A percentile compares a stretch with the other conserved stretches of the same genome.
Evolutionary conservation across 2,797 vertebrate species (phyloP).

Genomic region (Percopsis omiscomaycus): DNA sequence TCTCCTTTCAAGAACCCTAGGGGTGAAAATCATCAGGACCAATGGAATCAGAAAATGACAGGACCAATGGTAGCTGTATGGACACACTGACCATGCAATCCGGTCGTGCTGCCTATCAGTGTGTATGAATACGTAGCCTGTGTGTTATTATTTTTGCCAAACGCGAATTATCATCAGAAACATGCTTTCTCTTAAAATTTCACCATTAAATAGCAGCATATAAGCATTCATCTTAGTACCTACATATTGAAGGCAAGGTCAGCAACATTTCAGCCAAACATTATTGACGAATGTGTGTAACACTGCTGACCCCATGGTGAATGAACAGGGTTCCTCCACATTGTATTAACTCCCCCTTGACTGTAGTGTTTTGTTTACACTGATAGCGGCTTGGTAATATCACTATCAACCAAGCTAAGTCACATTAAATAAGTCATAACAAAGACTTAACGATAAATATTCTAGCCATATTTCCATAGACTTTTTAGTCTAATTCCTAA

Average conservation of each 20-base stretch:
- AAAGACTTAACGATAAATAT: not conserved
- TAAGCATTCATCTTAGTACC: not conserved
- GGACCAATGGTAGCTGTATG: too few species aligned
- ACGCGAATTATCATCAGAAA: not conserved
- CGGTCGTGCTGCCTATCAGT: not conserved
- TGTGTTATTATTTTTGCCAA: not conserved
- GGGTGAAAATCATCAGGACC: too few species aligned
- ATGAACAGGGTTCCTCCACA: slow-evolving; percentile 52
- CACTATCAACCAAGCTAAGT: not conserved
- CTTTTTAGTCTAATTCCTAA: not conserved
- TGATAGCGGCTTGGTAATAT: not conserved
- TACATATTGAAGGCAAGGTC: slow-evolving; percentile 3
- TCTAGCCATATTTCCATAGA: not conserved
- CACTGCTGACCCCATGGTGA: slow-evolving; percentile 70
- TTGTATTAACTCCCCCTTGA: not conserved
- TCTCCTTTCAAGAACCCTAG: too few species aligned
- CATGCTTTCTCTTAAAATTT: slow-evolving; percentile 7
- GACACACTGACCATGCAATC: too few species aligned
- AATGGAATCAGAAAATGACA: too few species aligned
- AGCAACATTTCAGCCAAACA: not conserved
- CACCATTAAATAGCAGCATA: slow-evolving; percentile 5
- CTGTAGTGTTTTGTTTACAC: not conserved
- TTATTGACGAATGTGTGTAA: slow-evolving; percentile 18
- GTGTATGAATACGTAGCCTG: not conserved
- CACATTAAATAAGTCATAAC: not conserved